A percentile compares a stretch with the other conserved stretches of the same genome.
Evolutionary conservation across 2,888 invertebrate genomes (phyloP).

Genomic region (Parasteatoda lunata): DNA sequence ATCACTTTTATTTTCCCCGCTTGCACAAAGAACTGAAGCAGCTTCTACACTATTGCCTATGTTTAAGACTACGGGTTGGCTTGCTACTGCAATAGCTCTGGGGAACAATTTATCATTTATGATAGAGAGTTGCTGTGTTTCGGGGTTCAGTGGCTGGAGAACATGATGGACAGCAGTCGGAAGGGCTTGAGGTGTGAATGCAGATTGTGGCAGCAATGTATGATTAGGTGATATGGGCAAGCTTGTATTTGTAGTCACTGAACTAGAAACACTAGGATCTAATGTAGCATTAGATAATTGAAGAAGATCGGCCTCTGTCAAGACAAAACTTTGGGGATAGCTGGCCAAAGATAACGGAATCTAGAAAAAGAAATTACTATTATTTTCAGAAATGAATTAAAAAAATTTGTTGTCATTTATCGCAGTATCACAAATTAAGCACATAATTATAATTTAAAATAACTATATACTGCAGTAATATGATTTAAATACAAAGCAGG

Average conservation of each 20-base stretch:
- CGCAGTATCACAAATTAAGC: too few relatives aligned
- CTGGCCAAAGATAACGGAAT: conserved; percentile 59
- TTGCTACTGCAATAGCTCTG: conserved; percentile 66
- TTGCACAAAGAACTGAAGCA: conserved; percentile 34
- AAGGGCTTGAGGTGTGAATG: conserved; percentile 22
- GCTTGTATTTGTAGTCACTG: conserved; percentile 34
- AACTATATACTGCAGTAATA: too few relatives aligned
- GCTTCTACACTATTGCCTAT: conserved; percentile 42
- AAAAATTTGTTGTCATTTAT: too few relatives aligned
- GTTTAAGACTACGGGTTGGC: conserved; percentile 58
- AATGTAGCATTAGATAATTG: conserved; percentile 66
- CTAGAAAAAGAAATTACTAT: conserved; percentile 2
- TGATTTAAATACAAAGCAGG: too few relatives aligned
- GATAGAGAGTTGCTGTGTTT: conserved; percentile 65
- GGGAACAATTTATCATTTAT: conserved; percentile 66
- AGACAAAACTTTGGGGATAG: conserved; percentile 62
- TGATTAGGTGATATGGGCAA: conserved; percentile 48
- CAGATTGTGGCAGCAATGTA: conserved; percentile 28
- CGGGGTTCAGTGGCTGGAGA: conserved; percentile 29
- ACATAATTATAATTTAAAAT: too few relatives aligned
- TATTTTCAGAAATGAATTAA: too few relatives aligned
- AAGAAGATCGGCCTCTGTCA: conserved; percentile 70
- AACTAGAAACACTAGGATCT: conserved; percentile 43
- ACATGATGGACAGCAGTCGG: conserved; percentile 50
- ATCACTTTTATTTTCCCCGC: conserved; percentile 7